These are phyloP conservation scores for Daubentonia madagascariensis DNA, from an alignment of 2,113 vertebrate species.

Conservation along the genomic window DNA sequence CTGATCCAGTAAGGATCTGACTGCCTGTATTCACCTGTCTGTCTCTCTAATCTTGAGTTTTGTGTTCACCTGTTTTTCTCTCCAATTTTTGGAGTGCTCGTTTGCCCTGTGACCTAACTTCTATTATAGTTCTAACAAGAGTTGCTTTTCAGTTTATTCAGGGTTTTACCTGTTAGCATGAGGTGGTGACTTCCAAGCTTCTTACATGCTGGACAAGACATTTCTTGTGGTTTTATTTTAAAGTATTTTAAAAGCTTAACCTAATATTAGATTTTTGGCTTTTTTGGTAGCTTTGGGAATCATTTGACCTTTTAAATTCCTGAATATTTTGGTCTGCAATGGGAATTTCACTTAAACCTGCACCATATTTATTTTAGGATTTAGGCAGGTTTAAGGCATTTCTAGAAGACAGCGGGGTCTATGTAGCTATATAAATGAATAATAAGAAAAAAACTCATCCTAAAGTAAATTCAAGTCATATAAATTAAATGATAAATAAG, in stretches of 20 bases:
- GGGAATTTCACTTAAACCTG: neutral
- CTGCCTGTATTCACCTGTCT: neutral
- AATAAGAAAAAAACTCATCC: neutral
- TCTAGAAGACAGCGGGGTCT: neutral
- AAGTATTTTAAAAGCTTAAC: neutral
- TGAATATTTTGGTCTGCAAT: neutral
- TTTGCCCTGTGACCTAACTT: neutral
- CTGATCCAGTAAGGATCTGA: neutral
- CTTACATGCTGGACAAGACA: neutral
- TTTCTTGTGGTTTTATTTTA: neutral
- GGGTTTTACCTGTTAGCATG: neutral
- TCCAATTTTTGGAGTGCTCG: neutral
- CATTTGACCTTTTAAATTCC: neutral
- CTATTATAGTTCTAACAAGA: neutral
- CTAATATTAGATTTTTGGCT: neutral
- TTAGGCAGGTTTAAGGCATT: neutral
- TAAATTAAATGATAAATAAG: neutral
- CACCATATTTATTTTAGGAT: neutral
- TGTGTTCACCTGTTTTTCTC: neutral
- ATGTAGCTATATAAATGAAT: neutral
- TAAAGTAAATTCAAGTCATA: neutral
- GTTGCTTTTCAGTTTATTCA: neutral
- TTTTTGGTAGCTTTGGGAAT: neutral
- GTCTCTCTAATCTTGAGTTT: neutral
- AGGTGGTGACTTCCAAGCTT: neutral